A percentile compares a stretch with the other conserved stretches of the same genome.
phyloP scores from a whole-genome alignment of 2,797 vertebrate genomes.

The Apogon hyalosoma region DNA sequence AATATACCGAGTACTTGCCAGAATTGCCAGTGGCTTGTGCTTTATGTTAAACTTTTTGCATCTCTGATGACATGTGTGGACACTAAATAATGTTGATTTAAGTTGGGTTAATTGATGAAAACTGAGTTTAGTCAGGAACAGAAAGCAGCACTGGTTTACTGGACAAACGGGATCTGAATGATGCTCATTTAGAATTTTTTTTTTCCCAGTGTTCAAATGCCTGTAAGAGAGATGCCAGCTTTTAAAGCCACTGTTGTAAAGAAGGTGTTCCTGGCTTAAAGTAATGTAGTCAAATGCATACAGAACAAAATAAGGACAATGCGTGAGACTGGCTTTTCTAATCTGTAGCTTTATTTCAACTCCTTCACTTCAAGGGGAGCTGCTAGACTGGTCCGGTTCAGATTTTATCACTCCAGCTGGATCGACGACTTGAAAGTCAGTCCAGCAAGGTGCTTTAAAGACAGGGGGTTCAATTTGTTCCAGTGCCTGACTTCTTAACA shows the following conservation, averaged over 20 bases:
- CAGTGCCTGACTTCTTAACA: constrained; percentile 23
- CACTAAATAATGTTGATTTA: too few species aligned
- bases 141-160: too few species aligned
- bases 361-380: constrained; percentile 17
- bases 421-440: constrained; percentile 37
- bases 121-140: too few species aligned
- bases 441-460: constrained; percentile 53
- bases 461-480: constrained; percentile 44
- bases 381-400: constrained; percentile 11
- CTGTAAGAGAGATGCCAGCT: constrained; percentile 26
- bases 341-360: not conserved
- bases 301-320: not conserved
- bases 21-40: too few species aligned
- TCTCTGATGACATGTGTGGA: too few species aligned
- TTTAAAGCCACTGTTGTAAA: constrained; percentile 57
- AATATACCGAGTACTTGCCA: too few species aligned
- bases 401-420: constrained; percentile 42
- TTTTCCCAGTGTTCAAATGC: constrained; percentile 32
- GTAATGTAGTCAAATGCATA: constrained; percentile 15
- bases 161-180: not conserved
- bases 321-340: constrained; percentile 3
- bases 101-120: too few species aligned
- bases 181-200: constrained; percentile 6
- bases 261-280: constrained; percentile 36
- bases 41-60: too few species aligned